These are phyloP conservation scores for Amazona vittata DNA, from an alignment of 2,113 vertebrate species.

Conservation along the genomic window DNA sequence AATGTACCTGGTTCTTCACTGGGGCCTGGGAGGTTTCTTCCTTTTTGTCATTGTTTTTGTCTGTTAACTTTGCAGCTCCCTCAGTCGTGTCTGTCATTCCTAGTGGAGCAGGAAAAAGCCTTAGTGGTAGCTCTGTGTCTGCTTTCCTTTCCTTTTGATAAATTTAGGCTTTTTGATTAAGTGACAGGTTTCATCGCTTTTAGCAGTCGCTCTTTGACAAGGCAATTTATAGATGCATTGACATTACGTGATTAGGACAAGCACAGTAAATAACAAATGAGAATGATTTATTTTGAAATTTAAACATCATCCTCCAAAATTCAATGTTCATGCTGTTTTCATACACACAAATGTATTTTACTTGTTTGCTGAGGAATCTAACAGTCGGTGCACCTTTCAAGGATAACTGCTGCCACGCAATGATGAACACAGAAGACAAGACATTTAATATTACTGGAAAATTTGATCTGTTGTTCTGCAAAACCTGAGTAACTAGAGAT, in stretches of 20 bases:
- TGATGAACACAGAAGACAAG: background rate
- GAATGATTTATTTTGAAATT: slow-evolving; percentile 14
- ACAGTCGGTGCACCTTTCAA: background rate
- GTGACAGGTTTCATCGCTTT: slow-evolving; percentile 71
- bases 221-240: slow-evolving; percentile 70
- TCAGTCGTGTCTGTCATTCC: background rate
- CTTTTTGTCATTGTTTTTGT: background rate
- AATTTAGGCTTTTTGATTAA: slow-evolving; percentile 70
- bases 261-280: slow-evolving; percentile 65
- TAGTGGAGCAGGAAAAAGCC: background rate
- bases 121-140: background rate
- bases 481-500: background rate
- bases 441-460: background rate
- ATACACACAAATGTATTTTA: background rate
- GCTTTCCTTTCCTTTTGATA: slow-evolving; percentile 52
- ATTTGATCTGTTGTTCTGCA: background rate
- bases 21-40: background rate
- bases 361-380: background rate
- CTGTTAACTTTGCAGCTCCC: background rate
- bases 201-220: slow-evolving; percentile 65
- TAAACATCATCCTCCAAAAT: slow-evolving; percentile 12
- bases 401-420: background rate
- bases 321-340: background rate
- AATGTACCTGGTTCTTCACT: background rate
- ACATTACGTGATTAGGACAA: slow-evolving; percentile 62